phyloP scores from a whole-genome alignment of 2,113 vertebrate genomes.

The Pyxicephalus adspersus region DNA sequence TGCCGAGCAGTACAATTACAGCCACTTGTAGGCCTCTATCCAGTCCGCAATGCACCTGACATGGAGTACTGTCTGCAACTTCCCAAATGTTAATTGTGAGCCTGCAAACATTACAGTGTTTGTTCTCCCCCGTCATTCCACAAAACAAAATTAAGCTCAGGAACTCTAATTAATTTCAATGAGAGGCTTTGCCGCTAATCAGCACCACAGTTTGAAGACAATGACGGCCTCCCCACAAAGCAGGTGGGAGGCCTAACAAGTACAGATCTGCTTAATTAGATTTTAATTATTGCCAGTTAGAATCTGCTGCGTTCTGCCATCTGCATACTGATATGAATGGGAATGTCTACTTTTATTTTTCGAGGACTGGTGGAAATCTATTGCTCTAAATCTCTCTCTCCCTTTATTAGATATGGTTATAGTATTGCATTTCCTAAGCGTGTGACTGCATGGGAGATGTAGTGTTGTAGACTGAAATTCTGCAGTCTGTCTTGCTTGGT shows the following conservation, averaged over 20 bases:
- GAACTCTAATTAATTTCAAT: constrained; percentile 48
- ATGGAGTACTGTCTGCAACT: neutral
- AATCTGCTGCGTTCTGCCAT: constrained; percentile 32
- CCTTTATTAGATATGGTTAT: neutral
- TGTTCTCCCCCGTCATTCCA: constrained; percentile 24
- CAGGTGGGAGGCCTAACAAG: constrained; percentile 52
- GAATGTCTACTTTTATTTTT: constrained; percentile 39
- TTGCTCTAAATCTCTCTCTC: neutral
- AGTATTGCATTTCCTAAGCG: neutral
- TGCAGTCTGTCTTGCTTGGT: neutral
- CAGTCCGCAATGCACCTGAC: constrained; percentile 16
- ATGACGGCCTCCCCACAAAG: constrained; percentile 47
- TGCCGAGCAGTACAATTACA: neutral
- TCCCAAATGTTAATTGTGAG: constrained; percentile 28
- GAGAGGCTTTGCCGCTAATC: constrained; percentile 48
- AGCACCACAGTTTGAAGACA: constrained; percentile 52
- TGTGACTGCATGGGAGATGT: constrained; percentile 18
- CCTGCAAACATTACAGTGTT: constrained; percentile 32
- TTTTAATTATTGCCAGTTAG: constrained; percentile 53
- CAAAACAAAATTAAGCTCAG: constrained; percentile 15
- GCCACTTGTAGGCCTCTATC: constrained; percentile 9
- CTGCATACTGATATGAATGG: constrained; percentile 47
- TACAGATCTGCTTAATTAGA: constrained; percentile 53
- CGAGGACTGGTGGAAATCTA: neutral
- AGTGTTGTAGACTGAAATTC: neutral